Evolutionary conservation across 1,140 invertebrate species (phyloP).

Genomic region (Leptonema lineaticorne): DNA sequence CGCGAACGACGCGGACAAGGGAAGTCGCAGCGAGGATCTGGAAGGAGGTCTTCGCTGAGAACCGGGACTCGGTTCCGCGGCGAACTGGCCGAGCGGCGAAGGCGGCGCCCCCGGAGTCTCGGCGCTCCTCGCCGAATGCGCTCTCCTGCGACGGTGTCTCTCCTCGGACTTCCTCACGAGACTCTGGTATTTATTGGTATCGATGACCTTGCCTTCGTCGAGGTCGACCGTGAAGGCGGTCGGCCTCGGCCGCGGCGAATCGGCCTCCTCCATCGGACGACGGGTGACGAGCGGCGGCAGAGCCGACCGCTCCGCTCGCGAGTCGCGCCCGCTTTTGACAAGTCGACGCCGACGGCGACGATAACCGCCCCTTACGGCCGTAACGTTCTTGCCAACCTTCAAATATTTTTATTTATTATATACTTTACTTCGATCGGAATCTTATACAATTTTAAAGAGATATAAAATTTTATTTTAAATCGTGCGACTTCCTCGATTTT

Average conservation of each 20-base stretch:
- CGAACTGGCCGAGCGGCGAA: slow-evolving; percentile 36
- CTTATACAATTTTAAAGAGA: no score
- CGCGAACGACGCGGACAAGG: slow-evolving; percentile 42
- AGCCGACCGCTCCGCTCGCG: no score
- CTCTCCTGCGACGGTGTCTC: slow-evolving; percentile 68
- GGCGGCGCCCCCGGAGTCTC: slow-evolving; percentile 36
- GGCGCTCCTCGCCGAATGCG: slow-evolving; percentile 58
- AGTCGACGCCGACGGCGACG: no score
- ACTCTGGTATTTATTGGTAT: slow-evolving; percentile 62
- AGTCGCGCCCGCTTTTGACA: no score
- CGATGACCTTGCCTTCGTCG: slow-evolving; percentile 61
- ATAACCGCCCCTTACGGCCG: no score
- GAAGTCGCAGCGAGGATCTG: slow-evolving; percentile 53
- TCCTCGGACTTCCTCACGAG: slow-evolving; percentile 70
- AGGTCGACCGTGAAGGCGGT: slow-evolving; percentile 72
- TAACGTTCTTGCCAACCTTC: no score
- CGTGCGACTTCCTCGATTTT: no score
- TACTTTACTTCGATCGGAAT: no score
- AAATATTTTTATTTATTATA: no score
- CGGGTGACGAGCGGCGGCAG: no score
- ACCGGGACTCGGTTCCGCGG: not conserved
- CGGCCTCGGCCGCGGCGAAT: slow-evolving; percentile 50
- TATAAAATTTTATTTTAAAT: no score
- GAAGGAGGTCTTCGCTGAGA: slow-evolving; percentile 56
- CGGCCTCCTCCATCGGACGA: no score